A percentile compares a stretch with the other conserved stretches of the same genome.
phyloP scores from a whole-genome alignment of 2,888 invertebrate species.

The Drosophila paranaensis region DNA sequence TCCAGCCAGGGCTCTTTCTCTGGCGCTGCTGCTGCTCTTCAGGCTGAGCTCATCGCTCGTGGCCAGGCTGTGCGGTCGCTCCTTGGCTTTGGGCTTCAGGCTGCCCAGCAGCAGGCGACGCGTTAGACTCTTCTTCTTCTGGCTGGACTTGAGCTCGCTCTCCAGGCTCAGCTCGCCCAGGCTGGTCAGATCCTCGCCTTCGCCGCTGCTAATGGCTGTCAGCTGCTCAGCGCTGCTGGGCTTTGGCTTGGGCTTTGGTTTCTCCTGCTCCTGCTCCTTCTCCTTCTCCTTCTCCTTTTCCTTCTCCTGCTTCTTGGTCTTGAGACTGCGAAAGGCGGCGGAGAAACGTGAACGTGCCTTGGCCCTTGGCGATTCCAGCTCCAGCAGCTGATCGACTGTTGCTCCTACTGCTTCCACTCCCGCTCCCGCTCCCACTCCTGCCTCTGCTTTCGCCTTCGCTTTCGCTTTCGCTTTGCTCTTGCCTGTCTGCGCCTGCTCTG shows the following conservation, averaged over 20 bases:
- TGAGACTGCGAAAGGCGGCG: conserved; percentile 80
- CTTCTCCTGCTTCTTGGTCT: conserved; percentile 21
- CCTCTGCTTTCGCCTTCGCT: conserved; percentile 8
- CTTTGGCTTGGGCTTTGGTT: conserved; percentile 3
- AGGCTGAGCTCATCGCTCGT: conserved; percentile 69
- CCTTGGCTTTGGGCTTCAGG: conserved; percentile 69
- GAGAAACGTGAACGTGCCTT: conserved; percentile 83
- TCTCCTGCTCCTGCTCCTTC: not conserved
- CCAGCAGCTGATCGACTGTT: conserved; percentile 5
- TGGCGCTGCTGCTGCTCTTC: conserved; percentile 46
- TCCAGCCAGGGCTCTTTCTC: not conserved
- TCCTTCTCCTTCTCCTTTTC: not conserved
- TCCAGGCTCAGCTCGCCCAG: conserved; percentile 14
- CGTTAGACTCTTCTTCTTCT: conserved; percentile 80
- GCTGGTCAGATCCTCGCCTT: conserved; percentile 47
- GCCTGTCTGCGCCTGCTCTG: conserved; percentile 39
- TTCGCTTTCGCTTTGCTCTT: conserved; percentile 9
- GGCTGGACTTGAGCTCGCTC: conserved; percentile 20
- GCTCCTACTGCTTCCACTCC: not conserved
- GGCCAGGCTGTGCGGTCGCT: conserved; percentile 58
- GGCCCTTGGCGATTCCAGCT: conserved; percentile 57
- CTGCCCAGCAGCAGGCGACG: conserved; percentile 78
- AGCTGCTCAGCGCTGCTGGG: conserved; percentile 32
- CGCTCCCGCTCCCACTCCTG: conserved; percentile 12
- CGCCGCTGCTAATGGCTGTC: conserved; percentile 13